A percentile compares a stretch with the other conserved stretches of the same genome.
Evolutionary conservation across 2,797 vertebrate species (phyloP).

Genomic region (Eutrigla gurnardus): DNA sequence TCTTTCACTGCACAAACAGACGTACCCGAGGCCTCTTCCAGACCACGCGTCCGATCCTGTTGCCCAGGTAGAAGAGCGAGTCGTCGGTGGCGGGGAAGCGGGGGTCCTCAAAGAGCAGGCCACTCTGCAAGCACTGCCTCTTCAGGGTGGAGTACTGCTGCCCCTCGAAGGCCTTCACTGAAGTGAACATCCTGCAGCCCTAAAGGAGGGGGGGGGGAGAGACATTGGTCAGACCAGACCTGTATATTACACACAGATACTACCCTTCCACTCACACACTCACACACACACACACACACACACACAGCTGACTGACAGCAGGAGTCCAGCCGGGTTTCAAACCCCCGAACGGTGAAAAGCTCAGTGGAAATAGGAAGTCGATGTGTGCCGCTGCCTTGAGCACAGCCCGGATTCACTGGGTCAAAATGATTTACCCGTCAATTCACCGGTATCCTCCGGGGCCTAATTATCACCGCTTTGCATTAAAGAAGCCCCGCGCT

Average conservation of each 20-base stretch:
- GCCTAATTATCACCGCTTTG: slow-evolving; percentile 60
- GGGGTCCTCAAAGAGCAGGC: slow-evolving; percentile 93
- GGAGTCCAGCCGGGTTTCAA: slow-evolving; percentile 37
- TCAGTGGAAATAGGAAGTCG: slow-evolving; percentile 55
- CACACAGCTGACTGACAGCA: slow-evolving; percentile 41
- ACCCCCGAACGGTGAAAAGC: slow-evolving; percentile 48
- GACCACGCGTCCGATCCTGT: slow-evolving; percentile 88
- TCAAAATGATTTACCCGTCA: slow-evolving; percentile 70
- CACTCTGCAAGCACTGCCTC: slow-evolving; percentile 90
- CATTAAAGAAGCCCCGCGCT: slow-evolving; percentile 43
- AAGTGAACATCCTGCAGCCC: slow-evolving; percentile 93
- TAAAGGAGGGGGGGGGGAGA: slow-evolving; percentile 32
- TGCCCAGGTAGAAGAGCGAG: slow-evolving; percentile 91
- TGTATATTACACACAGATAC: neutral
- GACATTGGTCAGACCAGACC: slow-evolving; percentile 3
- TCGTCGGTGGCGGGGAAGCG: slow-evolving; percentile 89
- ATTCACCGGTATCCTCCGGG: slow-evolving; percentile 59
- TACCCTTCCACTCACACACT: neutral
- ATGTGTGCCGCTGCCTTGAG: slow-evolving; percentile 41
- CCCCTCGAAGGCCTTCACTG: slow-evolving; percentile 90
- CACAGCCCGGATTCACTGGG: slow-evolving; percentile 51
- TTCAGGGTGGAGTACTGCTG: slow-evolving; percentile 93
- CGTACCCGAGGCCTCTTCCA: slow-evolving; percentile 96
- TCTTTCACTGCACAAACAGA: neutral
- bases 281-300: neutral